These are phyloP conservation scores for Drosophila nr. perissopoda DNA, from an alignment of 2,888 invertebrate species.

Conservation along the genomic window DNA sequence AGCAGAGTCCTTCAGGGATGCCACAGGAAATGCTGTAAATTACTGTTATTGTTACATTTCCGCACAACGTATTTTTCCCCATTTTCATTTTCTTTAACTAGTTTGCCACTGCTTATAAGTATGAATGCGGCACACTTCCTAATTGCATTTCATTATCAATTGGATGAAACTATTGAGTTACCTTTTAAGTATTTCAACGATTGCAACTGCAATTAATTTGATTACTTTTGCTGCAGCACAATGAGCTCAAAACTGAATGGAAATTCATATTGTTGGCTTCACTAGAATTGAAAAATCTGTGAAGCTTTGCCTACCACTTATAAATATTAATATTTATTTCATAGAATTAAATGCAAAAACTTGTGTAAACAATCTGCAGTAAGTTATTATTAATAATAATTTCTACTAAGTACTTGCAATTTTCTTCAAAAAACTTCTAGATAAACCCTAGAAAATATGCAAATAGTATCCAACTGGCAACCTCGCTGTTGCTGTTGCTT, in stretches of 20 bases:
- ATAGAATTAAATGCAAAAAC: background rate
- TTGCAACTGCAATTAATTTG: constrained; percentile 19
- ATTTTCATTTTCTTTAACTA: constrained; percentile 10
- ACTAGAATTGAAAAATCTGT: background rate
- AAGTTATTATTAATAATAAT: background rate
- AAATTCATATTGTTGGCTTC: constrained; percentile 1
- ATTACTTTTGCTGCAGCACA: constrained; percentile 30
- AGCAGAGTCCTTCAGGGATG: constrained; percentile 23
- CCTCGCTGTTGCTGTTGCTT: background rate
- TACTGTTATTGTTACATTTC: constrained; percentile 70
- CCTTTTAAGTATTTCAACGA: constrained; percentile 47
- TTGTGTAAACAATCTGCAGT: too few relatives aligned
- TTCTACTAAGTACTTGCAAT: background rate
- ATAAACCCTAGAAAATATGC: background rate
- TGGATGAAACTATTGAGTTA: constrained; percentile 42
- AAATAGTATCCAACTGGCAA: background rate
- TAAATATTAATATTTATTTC: background rate
- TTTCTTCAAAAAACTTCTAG: background rate
- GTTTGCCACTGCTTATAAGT: constrained; percentile 21
- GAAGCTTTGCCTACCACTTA: background rate
- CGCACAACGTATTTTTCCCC: constrained; percentile 15
- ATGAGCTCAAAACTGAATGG: constrained; percentile 12
- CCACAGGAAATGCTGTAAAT: constrained; percentile 58
- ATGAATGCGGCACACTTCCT: constrained; percentile 48
- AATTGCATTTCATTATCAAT: constrained; percentile 78